Percentiles rank a stretch among this genome's conserved stretches.
These are phyloP conservation scores for Corythaeola cristata DNA, from an alignment of 2,113 vertebrate genomes.

Conservation along the genomic window DNA sequence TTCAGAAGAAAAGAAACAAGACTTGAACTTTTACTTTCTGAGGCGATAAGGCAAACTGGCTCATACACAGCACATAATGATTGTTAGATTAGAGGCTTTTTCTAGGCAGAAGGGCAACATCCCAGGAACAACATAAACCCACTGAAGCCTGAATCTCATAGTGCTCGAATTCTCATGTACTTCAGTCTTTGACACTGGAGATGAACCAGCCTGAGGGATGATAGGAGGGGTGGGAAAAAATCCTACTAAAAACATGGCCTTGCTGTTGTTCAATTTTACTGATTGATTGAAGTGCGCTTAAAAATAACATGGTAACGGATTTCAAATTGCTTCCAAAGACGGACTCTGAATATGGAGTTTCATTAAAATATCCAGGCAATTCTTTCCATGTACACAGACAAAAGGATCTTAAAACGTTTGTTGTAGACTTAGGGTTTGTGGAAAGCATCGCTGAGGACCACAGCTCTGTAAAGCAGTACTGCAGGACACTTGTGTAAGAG, in stretches of 20 bases:
- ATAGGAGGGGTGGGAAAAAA: neutral
- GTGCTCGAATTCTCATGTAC: neutral
- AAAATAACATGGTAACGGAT: neutral
- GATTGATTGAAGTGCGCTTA: neutral
- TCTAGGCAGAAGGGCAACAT: neutral
- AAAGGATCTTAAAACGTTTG: neutral
- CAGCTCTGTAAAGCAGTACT: neutral
- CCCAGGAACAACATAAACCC: neutral
- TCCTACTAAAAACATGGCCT: neutral
- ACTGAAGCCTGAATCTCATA: neutral
- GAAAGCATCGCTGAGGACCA: neutral
- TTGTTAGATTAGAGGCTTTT: neutral
- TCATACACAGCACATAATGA: fast-evolving
- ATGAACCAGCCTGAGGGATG: neutral
- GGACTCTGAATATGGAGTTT: neutral
- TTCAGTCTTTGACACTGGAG: neutral
- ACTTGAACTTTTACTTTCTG: neutral
- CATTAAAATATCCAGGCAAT: neutral
- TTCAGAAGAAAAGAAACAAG: neutral
- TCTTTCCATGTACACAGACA: neutral
- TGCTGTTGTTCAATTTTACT: neutral
- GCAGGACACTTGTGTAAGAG: neutral
- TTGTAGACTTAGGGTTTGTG: neutral
- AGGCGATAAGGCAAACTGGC: neutral
- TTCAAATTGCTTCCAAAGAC: neutral